Percentiles rank a stretch among this genome's conserved stretches.
Evolutionary conservation across 2,113 vertebrate genomes (phyloP).

Genomic region (Sitta europaea): DNA sequence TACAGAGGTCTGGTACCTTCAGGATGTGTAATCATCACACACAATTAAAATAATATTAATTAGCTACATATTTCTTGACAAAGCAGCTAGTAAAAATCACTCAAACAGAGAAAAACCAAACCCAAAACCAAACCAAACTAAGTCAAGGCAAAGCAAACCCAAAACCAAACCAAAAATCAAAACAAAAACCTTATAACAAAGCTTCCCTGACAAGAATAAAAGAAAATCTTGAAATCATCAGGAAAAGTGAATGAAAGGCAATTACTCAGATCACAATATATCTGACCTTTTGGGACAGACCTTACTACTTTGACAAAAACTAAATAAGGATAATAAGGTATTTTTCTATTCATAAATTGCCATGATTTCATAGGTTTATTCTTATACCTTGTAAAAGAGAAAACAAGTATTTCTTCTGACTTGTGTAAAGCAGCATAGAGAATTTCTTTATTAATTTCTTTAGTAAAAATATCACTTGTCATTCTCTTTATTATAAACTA

Average conservation of each 20-base stretch:
- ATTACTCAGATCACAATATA: neutral
- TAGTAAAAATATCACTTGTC: neutral
- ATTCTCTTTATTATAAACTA: neutral
- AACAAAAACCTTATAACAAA: neutral
- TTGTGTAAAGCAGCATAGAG: neutral
- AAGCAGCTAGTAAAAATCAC: neutral
- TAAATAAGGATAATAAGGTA: neutral
- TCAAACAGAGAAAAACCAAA: no score
- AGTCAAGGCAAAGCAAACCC: no score
- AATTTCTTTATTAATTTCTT: neutral
- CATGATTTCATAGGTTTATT: neutral
- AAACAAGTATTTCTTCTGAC: neutral
- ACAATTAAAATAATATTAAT: neutral
- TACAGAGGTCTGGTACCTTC: neutral
- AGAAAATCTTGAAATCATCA: neutral
- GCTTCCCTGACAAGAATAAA: accelerated
- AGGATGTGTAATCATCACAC: neutral
- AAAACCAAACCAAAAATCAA: no score
- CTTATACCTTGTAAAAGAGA: neutral
- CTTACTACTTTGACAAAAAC: neutral
- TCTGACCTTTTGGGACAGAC: neutral
- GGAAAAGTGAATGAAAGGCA: neutral
- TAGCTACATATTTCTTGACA: neutral
- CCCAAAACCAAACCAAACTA: neutral
- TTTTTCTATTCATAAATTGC: neutral